Conservation (phyloP, 1,140 invertebrate genomes). For the Drosophila suzukii region DNA sequence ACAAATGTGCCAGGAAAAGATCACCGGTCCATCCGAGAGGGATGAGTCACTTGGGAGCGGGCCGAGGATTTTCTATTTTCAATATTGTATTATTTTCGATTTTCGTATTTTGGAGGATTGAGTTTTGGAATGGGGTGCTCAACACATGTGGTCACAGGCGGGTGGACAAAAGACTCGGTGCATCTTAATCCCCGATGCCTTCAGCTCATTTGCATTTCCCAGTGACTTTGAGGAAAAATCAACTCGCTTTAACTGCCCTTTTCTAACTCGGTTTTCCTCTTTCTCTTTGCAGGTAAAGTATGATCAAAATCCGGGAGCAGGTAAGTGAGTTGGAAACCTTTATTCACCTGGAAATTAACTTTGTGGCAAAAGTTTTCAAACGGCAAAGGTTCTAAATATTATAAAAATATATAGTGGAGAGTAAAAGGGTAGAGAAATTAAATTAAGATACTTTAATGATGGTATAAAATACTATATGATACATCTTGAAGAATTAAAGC, state of each 20-base stretch:
- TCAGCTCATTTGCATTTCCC: constrained; percentile 63
- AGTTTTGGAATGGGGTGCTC: not conserved
- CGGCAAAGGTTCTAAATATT: not conserved
- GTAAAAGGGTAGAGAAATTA: no score
- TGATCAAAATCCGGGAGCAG: constrained; percentile 35
- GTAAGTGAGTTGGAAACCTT: constrained; percentile 52
- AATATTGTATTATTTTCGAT: not conserved
- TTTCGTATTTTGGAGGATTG: constrained; percentile 1
- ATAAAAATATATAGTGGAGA: not conserved
- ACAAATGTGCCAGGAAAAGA: constrained; percentile 68
- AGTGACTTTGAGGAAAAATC: constrained; percentile 21
- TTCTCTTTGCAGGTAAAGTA: constrained; percentile 70
- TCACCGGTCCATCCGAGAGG: constrained; percentile 34
- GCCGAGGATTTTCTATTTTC: not conserved
- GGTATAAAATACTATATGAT: no score
- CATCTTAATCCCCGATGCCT: constrained; percentile 64
- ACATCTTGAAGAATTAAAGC: no score
- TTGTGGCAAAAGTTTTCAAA: constrained; percentile 26
- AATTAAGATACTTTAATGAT: not conserved
- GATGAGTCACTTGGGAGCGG: constrained; percentile 25
- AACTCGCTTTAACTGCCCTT: constrained; percentile 3
- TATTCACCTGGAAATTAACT: constrained; percentile 20
- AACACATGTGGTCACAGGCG: constrained; percentile 59
- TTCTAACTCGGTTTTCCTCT: not conserved
- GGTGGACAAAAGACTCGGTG: constrained; percentile 30